These are phyloP conservation scores for Hydraecia micacea DNA, from an alignment of 2,888 invertebrate genomes.

Conservation along the genomic window DNA sequence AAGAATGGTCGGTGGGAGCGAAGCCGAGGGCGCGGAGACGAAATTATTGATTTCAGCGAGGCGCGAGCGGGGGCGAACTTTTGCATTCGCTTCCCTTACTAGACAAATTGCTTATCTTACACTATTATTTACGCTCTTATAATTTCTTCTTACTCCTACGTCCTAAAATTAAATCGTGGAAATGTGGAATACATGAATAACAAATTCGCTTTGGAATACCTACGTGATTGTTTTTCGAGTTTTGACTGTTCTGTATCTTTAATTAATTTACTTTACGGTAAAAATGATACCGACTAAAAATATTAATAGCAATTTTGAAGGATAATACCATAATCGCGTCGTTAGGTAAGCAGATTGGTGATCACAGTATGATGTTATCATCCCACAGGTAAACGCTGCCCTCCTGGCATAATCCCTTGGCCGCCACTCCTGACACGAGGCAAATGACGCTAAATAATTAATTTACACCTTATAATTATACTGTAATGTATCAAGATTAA, in stretches of 20 bases:
- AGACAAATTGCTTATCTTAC: constrained; percentile 79
- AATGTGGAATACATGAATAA: constrained; percentile 35
- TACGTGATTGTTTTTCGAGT: constrained; percentile 13
- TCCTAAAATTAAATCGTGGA: constrained; percentile 39
- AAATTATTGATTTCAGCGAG: constrained; percentile 87
- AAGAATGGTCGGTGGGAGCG: constrained; percentile 49
- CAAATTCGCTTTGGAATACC: constrained; percentile 5
- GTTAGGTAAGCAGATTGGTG: constrained; percentile 28
- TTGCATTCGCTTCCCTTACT: constrained; percentile 81
- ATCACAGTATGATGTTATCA: constrained; percentile 41
- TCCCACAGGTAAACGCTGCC: constrained; percentile 39
- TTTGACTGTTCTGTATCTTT: constrained; percentile 7
- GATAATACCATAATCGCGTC: constrained; percentile 35
- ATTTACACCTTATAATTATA: constrained; percentile 51
- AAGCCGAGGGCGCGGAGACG: constrained; percentile 76
- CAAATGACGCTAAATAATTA: constrained; percentile 50
- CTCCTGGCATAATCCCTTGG: constrained; percentile 41
- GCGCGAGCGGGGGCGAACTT: constrained; percentile 78
- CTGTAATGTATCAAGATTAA: constrained; percentile 54
- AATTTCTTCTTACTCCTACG: constrained; percentile 35
- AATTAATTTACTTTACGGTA: neutral
- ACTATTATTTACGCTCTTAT: constrained; percentile 69
- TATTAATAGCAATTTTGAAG: neutral
- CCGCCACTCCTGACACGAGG: constrained; percentile 29
- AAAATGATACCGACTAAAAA: neutral